Evolutionary conservation across 2,113 vertebrate species (phyloP), one percentile per base, ranked within the genome.

Genomic region (Lontra canadensis): DNA sequence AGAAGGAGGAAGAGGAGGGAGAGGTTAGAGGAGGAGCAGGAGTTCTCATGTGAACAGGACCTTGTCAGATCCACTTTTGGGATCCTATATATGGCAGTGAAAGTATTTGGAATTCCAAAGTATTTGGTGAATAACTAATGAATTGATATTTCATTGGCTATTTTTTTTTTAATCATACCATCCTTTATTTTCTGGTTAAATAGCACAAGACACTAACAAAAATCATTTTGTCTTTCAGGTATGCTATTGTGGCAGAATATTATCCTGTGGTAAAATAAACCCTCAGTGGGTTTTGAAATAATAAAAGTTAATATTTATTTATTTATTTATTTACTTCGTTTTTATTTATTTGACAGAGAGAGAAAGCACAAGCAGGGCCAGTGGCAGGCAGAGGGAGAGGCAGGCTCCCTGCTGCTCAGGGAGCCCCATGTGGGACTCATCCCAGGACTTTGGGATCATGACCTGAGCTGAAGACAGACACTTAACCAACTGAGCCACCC

Each of bases 31-130:
- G 39, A 63, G 7, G 14, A 63, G 2, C 9, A 57, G n/a, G 9
- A 29, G 0, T 52, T 57, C 11, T 18, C 3, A 3, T 10, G 39
- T 31, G 25, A 6, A 11, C 29, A 36, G 4, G 8, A 17, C 9
- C 6, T 42, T 69, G 2, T 65, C 42, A 78, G 74, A 78, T 15
- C 26, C 7, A 47, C 6, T 15, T 47, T 47, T 47, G 26, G 26
- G 31, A 78, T 8, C 26, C 8, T 20, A 47, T 18, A 18, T 78
- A 47, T 78, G 42, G 42, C 74, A 47, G 4, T 78, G 1, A 10
- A 78, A 44, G 42, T 47, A 31, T 47, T 47, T 47, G 26, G 26
- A 47, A 78, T 78, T 78, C 26, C 17, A 44, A 78, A 78, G 42
- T 31, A 31, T 47, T 78, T 31, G 26, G 26, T 9, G 26, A 78